These are phyloP conservation scores for Paramuricea clavata DNA, from an alignment of 92 coral and sea anemone genomes.

Conservation along the genomic window DNA sequence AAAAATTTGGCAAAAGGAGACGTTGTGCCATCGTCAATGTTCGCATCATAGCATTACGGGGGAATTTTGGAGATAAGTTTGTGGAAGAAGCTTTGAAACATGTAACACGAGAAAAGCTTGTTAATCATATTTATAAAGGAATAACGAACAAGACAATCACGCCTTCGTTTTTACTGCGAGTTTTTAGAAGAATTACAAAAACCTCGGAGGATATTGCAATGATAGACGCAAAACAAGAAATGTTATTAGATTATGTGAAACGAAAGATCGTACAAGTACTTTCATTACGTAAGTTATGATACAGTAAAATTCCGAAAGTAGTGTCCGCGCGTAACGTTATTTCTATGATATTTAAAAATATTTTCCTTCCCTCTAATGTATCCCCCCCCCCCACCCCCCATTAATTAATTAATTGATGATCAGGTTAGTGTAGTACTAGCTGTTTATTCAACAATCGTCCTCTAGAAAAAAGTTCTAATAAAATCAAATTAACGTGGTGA, in stretches of 20 bases:
- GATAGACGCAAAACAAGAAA: slow-evolving; percentile 11
- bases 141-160: neutral
- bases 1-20: neutral
- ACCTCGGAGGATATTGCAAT: neutral
- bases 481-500: too few relatives aligned
- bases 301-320: too few relatives aligned
- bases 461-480: too few relatives aligned
- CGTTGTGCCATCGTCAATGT: neutral
- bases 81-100: slow-evolving; percentile 19
- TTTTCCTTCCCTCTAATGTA: too few relatives aligned
- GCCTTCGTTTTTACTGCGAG: neutral
- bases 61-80: slow-evolving; percentile 19
- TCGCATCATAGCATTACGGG: neutral
- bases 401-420: too few relatives aligned
- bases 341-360: too few relatives aligned
- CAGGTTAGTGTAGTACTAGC: too few relatives aligned
- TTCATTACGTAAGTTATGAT: slow-evolving; percentile 15
- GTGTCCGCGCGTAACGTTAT: too few relatives aligned
- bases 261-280: neutral
- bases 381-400: too few relatives aligned
- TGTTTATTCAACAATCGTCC: too few relatives aligned
- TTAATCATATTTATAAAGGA: slow-evolving; percentile 11
- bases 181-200: slow-evolving; percentile 17
- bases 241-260: neutral
- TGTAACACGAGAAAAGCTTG: neutral